These are phyloP conservation scores for Thecocarcelia acutangulata DNA, from an alignment of 2,888 invertebrate genomes.

Conservation along the genomic window DNA sequence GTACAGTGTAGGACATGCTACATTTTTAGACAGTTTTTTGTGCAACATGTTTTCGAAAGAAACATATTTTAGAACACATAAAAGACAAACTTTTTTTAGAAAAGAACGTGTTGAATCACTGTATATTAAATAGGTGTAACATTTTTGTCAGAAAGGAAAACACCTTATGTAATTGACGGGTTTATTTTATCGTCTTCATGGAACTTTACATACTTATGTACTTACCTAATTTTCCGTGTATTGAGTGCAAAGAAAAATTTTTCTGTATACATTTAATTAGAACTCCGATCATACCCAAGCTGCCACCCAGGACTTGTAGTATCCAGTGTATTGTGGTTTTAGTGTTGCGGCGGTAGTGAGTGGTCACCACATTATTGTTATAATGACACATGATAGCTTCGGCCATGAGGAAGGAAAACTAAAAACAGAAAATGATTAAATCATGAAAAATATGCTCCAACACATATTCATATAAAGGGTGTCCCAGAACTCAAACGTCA, in stretches of 20 bases:
- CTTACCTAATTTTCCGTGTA: slow-evolving; percentile 77
- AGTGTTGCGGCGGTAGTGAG: slow-evolving; percentile 74
- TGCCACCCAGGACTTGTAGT: slow-evolving; percentile 76
- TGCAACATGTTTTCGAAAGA: no score
- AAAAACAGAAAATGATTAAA: slow-evolving; percentile 7
- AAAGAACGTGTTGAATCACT: no score
- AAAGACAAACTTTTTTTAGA: no score
- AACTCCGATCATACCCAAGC: slow-evolving; percentile 76
- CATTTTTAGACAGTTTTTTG: no score
- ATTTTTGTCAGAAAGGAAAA: no score
- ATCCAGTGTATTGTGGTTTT: slow-evolving; percentile 80
- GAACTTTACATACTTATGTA: background rate
- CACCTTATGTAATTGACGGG: no score
- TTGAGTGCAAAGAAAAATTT: slow-evolving; percentile 73
- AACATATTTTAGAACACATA: no score
- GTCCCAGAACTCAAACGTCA: no score
- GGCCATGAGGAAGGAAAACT: slow-evolving; percentile 80
- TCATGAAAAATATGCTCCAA: background rate
- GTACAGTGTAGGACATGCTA: no score
- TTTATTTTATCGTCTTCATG: no score
- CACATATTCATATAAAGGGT: no score
- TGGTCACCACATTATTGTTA: slow-evolving; percentile 75
- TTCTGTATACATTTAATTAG: slow-evolving; percentile 77
- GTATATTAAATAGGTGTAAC: no score
- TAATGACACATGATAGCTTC: slow-evolving; percentile 79